These are phyloP conservation scores for Macrosteles quadrilineatus DNA, from an alignment of 1,140 invertebrate genomes.

Conservation along the genomic window DNA sequence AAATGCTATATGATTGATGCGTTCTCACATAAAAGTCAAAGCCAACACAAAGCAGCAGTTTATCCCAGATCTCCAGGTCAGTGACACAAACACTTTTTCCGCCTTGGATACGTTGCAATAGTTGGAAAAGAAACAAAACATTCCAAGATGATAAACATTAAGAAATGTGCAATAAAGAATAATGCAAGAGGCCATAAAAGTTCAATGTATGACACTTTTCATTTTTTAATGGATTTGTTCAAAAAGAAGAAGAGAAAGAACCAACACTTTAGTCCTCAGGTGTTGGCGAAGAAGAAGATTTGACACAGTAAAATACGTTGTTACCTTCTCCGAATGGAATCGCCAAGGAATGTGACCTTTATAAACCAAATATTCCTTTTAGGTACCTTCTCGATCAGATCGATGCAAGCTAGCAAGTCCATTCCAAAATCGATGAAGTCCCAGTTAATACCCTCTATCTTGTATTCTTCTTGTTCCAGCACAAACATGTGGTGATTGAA, in stretches of 20 bases:
- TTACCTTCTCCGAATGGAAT: neutral
- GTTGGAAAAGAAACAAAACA: too few species aligned
- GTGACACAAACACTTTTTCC: neutral
- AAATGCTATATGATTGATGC: too few species aligned
- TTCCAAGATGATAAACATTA: too few species aligned
- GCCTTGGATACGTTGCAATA: neutral
- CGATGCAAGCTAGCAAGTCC: slow-evolving; percentile 95
- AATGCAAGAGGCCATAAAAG: too few species aligned
- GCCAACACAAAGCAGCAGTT: too few species aligned
- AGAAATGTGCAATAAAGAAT: too few species aligned
- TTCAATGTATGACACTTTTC: too few species aligned
- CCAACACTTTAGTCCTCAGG: neutral
- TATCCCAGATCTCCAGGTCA: too few species aligned
- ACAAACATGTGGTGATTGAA: slow-evolving; percentile 99
- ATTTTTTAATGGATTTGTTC: too few species aligned
- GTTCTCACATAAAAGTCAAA: too few species aligned
- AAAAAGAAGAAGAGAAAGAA: neutral
- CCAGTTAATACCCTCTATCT: slow-evolving; percentile 93
- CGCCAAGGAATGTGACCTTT: neutral
- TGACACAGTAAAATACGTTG: neutral
- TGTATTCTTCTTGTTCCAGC: slow-evolving; percentile 97
- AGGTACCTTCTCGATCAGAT: slow-evolving; percentile 94
- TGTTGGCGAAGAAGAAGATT: neutral
- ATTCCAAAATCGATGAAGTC: slow-evolving; percentile 97
- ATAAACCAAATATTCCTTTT: neutral